Evolutionary conservation across 2,113 vertebrate species (phyloP).

Genomic region (Mellivora capensis): DNA sequence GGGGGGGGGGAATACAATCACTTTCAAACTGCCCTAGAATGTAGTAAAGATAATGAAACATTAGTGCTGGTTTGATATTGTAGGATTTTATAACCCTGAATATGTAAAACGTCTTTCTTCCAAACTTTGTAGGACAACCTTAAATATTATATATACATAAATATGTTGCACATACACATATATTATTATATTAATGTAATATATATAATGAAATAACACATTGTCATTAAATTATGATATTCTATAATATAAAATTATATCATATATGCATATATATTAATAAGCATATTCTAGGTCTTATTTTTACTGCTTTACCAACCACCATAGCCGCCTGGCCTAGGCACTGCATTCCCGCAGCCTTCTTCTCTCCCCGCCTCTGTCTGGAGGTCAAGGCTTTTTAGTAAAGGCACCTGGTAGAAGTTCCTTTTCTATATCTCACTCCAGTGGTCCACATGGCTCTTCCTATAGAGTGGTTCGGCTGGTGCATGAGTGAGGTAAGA

Average conservation of each 20-base stretch:
- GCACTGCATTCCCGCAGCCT: rapidly evolving
- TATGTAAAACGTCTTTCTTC: not conserved
- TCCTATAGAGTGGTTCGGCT: rapidly evolving
- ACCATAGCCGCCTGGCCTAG: no score
- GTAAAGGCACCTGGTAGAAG: not conserved
- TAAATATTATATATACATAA: not conserved
- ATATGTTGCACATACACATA: not conserved
- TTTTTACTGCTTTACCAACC: not conserved
- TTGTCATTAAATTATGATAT: not conserved
- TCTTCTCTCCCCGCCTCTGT: rapidly evolving
- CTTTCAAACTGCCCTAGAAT: not conserved
- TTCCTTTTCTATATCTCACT: no score
- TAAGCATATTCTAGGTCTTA: not conserved
- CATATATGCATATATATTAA: not conserved
- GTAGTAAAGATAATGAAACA: not conserved
- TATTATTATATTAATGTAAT: not conserved
- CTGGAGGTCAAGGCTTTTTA: not conserved
- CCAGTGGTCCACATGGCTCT: not conserved
- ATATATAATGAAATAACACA: not conserved
- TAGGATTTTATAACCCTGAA: not conserved
- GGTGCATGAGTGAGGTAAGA: rapidly evolving
- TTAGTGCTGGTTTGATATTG: no score
- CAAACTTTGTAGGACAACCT: not conserved
- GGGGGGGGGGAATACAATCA: rapidly evolving
- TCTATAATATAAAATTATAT: not conserved